phyloP scores from a whole-genome alignment of 2,797 vertebrate species.

The Enteromius trimaculatus region DNA sequence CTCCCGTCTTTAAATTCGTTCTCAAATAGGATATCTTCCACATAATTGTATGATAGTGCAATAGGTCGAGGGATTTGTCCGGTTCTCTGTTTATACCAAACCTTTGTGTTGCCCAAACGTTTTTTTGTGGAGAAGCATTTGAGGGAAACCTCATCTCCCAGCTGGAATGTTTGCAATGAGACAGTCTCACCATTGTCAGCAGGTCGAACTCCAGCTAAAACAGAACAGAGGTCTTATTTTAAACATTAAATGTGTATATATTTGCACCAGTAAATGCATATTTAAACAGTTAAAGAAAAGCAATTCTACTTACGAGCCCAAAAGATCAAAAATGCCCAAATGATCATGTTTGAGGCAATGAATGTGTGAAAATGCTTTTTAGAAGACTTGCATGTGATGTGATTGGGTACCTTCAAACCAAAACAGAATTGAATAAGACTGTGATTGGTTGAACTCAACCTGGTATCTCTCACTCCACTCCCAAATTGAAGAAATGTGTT shows the following conservation, averaged over 20 bases:
- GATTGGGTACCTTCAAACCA: constrained; percentile 13
- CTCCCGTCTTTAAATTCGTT: constrained; percentile 33
- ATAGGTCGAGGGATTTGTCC: background rate
- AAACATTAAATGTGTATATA: background rate
- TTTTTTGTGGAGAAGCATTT: background rate
- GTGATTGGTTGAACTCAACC: constrained; percentile 12
- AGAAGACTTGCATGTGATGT: background rate
- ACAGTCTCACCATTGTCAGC: background rate
- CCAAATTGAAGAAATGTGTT: background rate
- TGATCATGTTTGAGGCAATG: constrained; percentile 8
- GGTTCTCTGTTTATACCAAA: constrained; percentile 42
- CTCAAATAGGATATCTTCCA: background rate
- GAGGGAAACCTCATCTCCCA: constrained; percentile 34
- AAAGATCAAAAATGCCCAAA: constrained; percentile 19
- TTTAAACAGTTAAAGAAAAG: background rate
- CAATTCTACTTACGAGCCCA: constrained; percentile 1
- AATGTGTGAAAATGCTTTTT: background rate
- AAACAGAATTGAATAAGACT: background rate
- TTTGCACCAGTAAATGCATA: background rate
- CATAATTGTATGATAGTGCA: background rate
- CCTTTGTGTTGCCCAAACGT: background rate
- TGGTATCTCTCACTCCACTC: background rate
- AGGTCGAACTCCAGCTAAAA: constrained; percentile 19
- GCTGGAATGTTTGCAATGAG: background rate
- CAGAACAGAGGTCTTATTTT: background rate